A percentile compares a stretch with the other conserved stretches of the same genome.
These are phyloP conservation scores for Acleris literana DNA, from an alignment of 2,888 invertebrate genomes.

Conservation along the genomic window DNA sequence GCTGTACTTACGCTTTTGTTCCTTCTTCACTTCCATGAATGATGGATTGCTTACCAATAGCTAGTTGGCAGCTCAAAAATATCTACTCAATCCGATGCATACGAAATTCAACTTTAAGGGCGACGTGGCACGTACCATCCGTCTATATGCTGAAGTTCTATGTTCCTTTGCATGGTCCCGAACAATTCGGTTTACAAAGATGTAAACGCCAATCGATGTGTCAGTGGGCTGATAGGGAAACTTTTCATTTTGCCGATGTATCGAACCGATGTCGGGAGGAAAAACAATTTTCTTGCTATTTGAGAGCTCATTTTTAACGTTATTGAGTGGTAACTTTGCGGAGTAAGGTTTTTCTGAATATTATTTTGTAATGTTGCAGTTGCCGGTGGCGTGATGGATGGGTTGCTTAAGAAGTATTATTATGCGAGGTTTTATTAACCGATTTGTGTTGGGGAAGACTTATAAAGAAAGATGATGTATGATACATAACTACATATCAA, in stretches of 20 bases:
- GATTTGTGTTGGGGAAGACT: conserved; percentile 6
- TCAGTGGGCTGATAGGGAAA: conserved; percentile 78
- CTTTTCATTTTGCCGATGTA: conserved; percentile 79
- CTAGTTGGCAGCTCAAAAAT: conserved; percentile 66
- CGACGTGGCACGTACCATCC: conserved; percentile 44
- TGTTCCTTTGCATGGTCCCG: conserved; percentile 62
- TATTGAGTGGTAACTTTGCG: conserved; percentile 68
- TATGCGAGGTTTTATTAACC: conserved; percentile 13
- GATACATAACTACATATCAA: too few relatives aligned
- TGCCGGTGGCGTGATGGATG: conserved; percentile 56
- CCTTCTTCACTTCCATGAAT: conserved; percentile 62
- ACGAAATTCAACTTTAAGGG: conserved; percentile 56
- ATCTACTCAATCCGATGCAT: conserved; percentile 57
- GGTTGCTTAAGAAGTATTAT: conserved; percentile 42
- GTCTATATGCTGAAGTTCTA: conserved; percentile 58
- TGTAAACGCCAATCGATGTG: conserved; percentile 80
- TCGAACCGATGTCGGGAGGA: conserved; percentile 61
- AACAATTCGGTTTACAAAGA: conserved; percentile 76
- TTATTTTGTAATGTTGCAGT: conserved; percentile 56
- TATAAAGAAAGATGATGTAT: neutral
- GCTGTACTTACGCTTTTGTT: conserved; percentile 57
- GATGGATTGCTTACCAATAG: conserved; percentile 76
- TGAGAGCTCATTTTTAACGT: conserved; percentile 74
- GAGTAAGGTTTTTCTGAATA: conserved; percentile 51
- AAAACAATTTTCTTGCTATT: conserved; percentile 78